Base-by-base conservation (phyloP, 2,113 vertebrate genomes). In the Notarius quadriscutis region DNA sequence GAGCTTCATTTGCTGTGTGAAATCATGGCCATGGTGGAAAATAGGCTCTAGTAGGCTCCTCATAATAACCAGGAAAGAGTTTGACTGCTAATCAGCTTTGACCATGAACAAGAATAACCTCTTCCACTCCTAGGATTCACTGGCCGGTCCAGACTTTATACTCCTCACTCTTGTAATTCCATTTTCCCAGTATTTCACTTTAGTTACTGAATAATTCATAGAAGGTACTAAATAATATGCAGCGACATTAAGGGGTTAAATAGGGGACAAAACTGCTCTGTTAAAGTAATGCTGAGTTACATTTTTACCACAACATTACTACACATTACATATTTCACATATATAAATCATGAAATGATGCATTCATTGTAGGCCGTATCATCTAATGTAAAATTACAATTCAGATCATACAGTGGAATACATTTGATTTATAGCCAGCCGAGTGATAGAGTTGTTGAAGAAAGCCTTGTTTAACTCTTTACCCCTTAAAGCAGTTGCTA, bases 391-490 rank as follows among this genome's bases (percentile, higher is more conserved):
- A 10, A 77, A 53, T 50, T 25, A 25, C 25, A 50, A 75, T 22
- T 4, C 25, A 41, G 3, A 41, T 41, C 41, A 41, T 41, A 41
- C 41, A 41, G 41, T 41, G 48, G 48, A 51, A 75, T 51, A 41
- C 5, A 9, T 71, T 17, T 74, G 17, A 34, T 18, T 74, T 74
- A 22, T 74, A 74, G 34, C 69, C 69, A 69, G 27, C 5, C 15
- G n/a, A 27, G n/a, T 67, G n/a, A n/a, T 84, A 60, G 84, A 82
- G 84, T 85, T 75, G 65, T 89, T 75, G 83, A 85, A 87, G 65
- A 84, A 88, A 86, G 89, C 71, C 86, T 93, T 93, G 91, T 92
- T 92, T 90, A 90, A 92, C 88, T 90, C 87, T 51, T 30, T 30
- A 30, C 30, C 30, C 30, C 30, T 30, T 30, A 30, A 30, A 30